These are phyloP conservation scores for Cataglyphis altisquamis DNA, from an alignment of 2,888 invertebrate species.

Conservation along the genomic window DNA sequence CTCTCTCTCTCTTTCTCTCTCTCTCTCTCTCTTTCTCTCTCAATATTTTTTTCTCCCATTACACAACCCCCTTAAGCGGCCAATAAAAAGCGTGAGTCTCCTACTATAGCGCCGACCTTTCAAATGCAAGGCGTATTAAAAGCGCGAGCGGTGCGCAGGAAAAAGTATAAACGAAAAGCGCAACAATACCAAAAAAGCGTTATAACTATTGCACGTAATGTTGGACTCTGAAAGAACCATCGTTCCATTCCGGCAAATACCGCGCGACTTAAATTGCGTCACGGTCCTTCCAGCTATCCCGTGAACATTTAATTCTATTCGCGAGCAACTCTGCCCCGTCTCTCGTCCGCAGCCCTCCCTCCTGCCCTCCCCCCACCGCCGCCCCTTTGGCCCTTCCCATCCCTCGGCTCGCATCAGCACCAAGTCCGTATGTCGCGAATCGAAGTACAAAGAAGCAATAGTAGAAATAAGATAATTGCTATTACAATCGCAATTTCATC, in stretches of 20 bases:
- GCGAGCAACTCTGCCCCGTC: conserved; percentile 51
- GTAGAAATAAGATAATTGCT: conserved; percentile 82
- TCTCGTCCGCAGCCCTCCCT: neutral
- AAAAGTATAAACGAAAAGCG: conserved; percentile 69
- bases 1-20: conserved; percentile 42
- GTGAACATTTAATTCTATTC: conserved; percentile 76
- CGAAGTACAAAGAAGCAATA: conserved; percentile 77
- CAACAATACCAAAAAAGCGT: conserved; percentile 62
- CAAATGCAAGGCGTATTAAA: conserved; percentile 54
- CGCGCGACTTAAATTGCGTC: conserved; percentile 74
- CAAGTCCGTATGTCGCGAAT: conserved; percentile 73
- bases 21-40: conserved; percentile 40
- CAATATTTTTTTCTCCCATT: conserved; percentile 41
- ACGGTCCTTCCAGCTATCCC: conserved; percentile 64
- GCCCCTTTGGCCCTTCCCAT: conserved; percentile 35
- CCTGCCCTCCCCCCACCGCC: neutral
- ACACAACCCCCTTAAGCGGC: conserved; percentile 44
- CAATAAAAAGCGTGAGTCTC: conserved; percentile 42
- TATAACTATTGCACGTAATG: conserved; percentile 67
- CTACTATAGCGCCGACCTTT: conserved; percentile 41
- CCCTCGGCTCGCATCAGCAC: conserved; percentile 66
- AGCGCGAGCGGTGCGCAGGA: conserved; percentile 54
- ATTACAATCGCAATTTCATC: conserved; percentile 82
- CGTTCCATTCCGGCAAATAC: conserved; percentile 70
- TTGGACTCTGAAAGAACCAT: conserved; percentile 68